Base-by-base conservation (phyloP, 2,888 invertebrate genomes). In the Merodon equestris region DNA sequence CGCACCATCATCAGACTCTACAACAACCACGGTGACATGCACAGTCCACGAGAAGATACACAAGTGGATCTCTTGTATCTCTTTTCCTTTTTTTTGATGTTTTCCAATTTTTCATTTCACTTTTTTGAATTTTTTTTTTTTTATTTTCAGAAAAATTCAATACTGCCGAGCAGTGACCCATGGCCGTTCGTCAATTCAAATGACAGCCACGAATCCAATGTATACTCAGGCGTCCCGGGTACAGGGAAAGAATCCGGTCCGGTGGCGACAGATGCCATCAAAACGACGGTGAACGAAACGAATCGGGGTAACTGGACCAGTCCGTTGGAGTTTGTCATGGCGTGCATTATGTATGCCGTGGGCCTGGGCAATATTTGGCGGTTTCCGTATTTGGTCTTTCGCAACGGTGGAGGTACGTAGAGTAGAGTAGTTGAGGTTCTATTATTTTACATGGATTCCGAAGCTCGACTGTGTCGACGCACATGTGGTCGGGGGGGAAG, bases 301-400 rank as follows among this genome's bases (percentile, higher is more conserved):
- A 53, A 45, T 15, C 70, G 84, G 51, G 83, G 83, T 75, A 83
- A 82, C 58, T 84, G 84, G 84, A 51, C 63, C 44, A 81, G 54
- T 72, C 83, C 76, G 40, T 13, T 83, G 48, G 83, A 84, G 79
- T 84, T 84, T 64, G 66, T 83, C 50, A 73, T 84, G 38, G 82
- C 84, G 9, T 84, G 84, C 66, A 54, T 84, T 48, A 82, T 83
- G 36, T 84, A 84, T 83, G 84, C 84, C 58, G 82, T 84, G 44
- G 84, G 84, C 53, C 72, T 84, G 17, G 84, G 84, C n/a, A 84
- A 84, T 71, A 82, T 84, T 72, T 84, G 84, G 84, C 75, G 84
- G 63, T 84, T 84, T 75, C 84, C 84, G 44, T 82, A 83, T 81
- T 63, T 84, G 34, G 84, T 82, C 7, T 84, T 82, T 73, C 82